Conservation (phyloP, 2,797 vertebrate species). For the Spinus olivaceus region DNA sequence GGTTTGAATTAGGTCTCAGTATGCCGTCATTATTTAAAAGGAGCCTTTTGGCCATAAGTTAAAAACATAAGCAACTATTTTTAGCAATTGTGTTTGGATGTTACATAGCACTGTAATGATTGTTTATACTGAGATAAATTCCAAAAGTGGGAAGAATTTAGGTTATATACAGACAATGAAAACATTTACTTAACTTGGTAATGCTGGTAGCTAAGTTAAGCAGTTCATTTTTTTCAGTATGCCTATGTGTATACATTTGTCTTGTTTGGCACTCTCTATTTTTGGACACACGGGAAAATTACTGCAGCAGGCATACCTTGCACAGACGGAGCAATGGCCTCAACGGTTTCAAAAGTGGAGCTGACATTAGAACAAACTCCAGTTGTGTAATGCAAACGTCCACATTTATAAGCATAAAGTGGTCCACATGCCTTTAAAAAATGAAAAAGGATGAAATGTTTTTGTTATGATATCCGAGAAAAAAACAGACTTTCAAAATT, state of each 20-base stretch:
- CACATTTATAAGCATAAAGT: slow-evolving; percentile 95
- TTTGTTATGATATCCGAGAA: neutral
- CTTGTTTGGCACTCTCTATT: slow-evolving; percentile 18
- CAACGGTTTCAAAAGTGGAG: slow-evolving; percentile 87
- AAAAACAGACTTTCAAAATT: neutral
- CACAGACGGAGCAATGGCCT: slow-evolving; percentile 85
- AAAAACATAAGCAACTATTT: slow-evolving; percentile 54
- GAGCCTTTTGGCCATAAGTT: slow-evolving; percentile 3
- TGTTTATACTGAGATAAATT: slow-evolving; percentile 61
- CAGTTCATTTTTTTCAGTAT: slow-evolving; percentile 74
- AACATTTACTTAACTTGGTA: slow-evolving; percentile 88
- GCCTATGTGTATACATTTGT: slow-evolving; percentile 71
- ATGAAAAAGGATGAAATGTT: neutral
- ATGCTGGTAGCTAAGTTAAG: slow-evolving; percentile 70
- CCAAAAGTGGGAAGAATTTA: slow-evolving; percentile 59
- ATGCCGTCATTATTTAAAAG: neutral
- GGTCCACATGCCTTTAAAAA: slow-evolving; percentile 91
- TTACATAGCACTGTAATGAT: slow-evolving; percentile 38
- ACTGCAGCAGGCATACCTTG: slow-evolving; percentile 74
- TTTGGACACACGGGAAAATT: slow-evolving; percentile 26
- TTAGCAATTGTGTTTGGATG: slow-evolving; percentile 53
- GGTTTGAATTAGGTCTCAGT: neutral
- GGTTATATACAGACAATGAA: slow-evolving; percentile 62
- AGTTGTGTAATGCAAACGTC: slow-evolving; percentile 89
- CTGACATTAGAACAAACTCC: slow-evolving; percentile 95